Evolutionary conservation across 2,888 invertebrate genomes (phyloP).

Genomic region (Aspidiotus destructor): DNA sequence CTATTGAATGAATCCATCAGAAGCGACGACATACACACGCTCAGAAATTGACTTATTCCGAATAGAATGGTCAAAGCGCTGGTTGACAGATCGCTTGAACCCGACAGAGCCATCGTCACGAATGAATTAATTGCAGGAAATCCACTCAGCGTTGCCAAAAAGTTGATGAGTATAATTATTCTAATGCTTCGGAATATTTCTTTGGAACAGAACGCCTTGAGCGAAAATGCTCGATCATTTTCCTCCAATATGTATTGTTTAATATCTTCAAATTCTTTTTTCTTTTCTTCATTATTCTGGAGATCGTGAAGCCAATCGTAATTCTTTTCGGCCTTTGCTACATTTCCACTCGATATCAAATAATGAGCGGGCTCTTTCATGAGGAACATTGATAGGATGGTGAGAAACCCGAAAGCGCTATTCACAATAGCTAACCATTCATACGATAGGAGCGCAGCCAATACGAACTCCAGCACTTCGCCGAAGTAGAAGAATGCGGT

Average conservation of each 20-base stretch:
- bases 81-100: constrained; percentile 35
- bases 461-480: constrained; percentile 36
- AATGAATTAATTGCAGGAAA: constrained; percentile 35
- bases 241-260: constrained; percentile 6
- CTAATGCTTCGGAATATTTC: constrained; percentile 32
- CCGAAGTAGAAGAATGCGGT: constrained; percentile 37
- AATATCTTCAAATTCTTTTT: constrained; percentile 5
- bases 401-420: constrained; percentile 18
- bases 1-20: constrained; percentile 36
- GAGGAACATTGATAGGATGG: not conserved
- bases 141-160: constrained; percentile 2
- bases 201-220: not conserved
- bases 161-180: not conserved
- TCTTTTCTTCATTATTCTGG: too few relatives aligned
- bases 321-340: constrained; percentile 27
- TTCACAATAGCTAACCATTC: constrained; percentile 33
- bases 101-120: constrained; percentile 35
- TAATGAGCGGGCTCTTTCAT: constrained; percentile 35
- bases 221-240: constrained; percentile 4
- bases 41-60: constrained; percentile 36
- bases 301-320: constrained; percentile 9
- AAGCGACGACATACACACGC: constrained; percentile 36
- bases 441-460: constrained; percentile 36
- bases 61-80: constrained; percentile 37
- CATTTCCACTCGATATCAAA: constrained; percentile 33